Percentiles rank a stretch among this genome's conserved stretches.
These are phyloP conservation scores for Bufo gargarizans DNA, from an alignment of 2,113 vertebrate species.

Conservation along the genomic window DNA sequence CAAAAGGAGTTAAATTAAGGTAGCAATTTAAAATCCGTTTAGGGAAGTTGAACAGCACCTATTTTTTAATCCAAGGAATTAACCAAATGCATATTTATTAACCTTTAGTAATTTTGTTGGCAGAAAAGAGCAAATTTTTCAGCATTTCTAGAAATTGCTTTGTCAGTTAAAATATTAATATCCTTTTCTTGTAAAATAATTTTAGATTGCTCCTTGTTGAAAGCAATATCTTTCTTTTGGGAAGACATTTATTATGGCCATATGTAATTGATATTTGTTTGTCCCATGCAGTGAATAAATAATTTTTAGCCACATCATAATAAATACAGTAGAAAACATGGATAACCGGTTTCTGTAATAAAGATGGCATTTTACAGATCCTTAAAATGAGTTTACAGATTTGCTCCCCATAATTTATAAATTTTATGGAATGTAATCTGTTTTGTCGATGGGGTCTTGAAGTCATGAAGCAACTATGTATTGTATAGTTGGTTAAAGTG, in stretches of 20 bases:
- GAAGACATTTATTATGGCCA: slow-evolving; percentile 31
- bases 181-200: slow-evolving; percentile 26
- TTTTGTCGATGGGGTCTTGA: background rate
- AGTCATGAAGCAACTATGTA: background rate
- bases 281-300: slow-evolving; percentile 18
- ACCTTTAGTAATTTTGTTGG: background rate
- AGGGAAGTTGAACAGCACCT: background rate
- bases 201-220: background rate
- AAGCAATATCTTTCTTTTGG: slow-evolving; percentile 40
- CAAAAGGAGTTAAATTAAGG: background rate
- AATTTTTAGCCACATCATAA: slow-evolving; percentile 25
- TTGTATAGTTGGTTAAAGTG: background rate
- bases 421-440: background rate
- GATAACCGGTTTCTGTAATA: slow-evolving; percentile 30
- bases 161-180: slow-evolving; percentile 33
- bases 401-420: background rate
- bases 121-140: background rate
- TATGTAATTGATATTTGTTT: slow-evolving; percentile 32
- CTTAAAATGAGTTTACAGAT: slow-evolving; percentile 26
- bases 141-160: slow-evolving; percentile 17
- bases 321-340: slow-evolving; percentile 20
- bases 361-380: slow-evolving; percentile 1
- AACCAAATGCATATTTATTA: slow-evolving; percentile 37
- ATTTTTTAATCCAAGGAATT: slow-evolving; percentile 21
- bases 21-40: slow-evolving; percentile 32